These are phyloP conservation scores for Macaca nemestrina DNA, from an alignment of 2,113 vertebrate genomes.

Conservation along the genomic window DNA sequence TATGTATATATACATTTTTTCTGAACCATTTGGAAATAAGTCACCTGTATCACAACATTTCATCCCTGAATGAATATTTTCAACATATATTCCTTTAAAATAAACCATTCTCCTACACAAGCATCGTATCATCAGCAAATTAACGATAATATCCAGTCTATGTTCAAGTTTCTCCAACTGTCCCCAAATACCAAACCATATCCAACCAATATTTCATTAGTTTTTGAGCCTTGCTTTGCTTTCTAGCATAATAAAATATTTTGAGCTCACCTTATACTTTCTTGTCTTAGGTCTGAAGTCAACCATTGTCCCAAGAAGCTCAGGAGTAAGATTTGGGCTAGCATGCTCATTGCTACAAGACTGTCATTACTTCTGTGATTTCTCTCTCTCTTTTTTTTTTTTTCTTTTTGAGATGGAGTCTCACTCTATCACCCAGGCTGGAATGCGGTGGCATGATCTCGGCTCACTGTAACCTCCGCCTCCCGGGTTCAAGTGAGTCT, in stretches of 20 bases:
- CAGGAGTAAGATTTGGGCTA: neutral
- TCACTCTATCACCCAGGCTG: too few species aligned
- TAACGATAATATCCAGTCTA: neutral
- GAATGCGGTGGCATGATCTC: too few species aligned
- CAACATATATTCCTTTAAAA: neutral
- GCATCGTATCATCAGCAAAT: neutral
- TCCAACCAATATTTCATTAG: neutral
- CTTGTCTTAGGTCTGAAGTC: neutral
- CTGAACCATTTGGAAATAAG: conserved; percentile 29
- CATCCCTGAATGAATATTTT: neutral
- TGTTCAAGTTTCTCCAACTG: neutral
- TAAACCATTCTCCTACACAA: neutral
- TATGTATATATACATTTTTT: neutral
- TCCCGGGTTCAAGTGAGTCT: too few species aligned
- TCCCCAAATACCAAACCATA: neutral
- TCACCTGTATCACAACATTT: neutral
- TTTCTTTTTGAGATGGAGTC: too few species aligned
- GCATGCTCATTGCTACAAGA: neutral
- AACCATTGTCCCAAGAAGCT: neutral
- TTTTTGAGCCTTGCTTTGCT: neutral
- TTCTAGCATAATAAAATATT: conserved; percentile 12
- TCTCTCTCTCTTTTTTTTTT: neutral
- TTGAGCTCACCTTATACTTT: neutral
- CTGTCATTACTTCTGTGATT: neutral
- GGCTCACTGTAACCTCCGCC: too few species aligned